Base-by-base conservation (phyloP, 2,797 vertebrate genomes). In the Nyctibius grandis region DNA sequence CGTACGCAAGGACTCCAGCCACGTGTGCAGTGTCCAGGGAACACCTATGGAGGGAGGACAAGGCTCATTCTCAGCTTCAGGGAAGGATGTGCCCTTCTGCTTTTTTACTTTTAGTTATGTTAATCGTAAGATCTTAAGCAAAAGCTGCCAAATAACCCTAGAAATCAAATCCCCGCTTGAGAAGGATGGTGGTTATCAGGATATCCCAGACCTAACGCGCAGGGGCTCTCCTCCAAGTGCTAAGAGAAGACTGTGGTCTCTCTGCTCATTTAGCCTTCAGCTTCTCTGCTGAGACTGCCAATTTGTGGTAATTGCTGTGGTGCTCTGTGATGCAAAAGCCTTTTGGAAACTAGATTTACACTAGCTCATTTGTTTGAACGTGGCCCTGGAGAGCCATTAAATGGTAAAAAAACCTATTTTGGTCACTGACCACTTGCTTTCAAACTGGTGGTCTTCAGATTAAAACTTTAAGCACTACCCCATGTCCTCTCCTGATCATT, bases 21-120 rank as follows among this genome's bases (percentile, higher is more conserved):
- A 99, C 0, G 99, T 99, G 97, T 99, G 99, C 91, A 99, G 98
- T 0, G 98, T 99, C 99, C 99, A 99, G 0, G 99, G 99, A 44
- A 99, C 98, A 26, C 99, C 99, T 99, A 93, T 0, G 34, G 90
- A 38, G 1, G 5, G 29, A 84, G 33, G 31, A 87, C 33, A 96
- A 44, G 67, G 67, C 48, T 91, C 33, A 25, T 25, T 70, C 47
- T 31, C 82, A 80, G n/a, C 72, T 75, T 42, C 69, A 80, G 22
- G 72, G 22, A 83, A 59, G 29, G 25, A 80, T 2, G 0, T 31
- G 57, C 19, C 42, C 31, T 72, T 70, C 70, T 85, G 53, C 31
- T 56, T 70, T 88, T 87, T 65, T 18, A 64, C n/a, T 40, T 91
- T 79, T 13, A 82, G 26, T 53, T 60, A 44, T 0, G 9, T 26